phyloP scores from a whole-genome alignment of 2,797 vertebrate species.

The Geotrypetes seraphini region DNA sequence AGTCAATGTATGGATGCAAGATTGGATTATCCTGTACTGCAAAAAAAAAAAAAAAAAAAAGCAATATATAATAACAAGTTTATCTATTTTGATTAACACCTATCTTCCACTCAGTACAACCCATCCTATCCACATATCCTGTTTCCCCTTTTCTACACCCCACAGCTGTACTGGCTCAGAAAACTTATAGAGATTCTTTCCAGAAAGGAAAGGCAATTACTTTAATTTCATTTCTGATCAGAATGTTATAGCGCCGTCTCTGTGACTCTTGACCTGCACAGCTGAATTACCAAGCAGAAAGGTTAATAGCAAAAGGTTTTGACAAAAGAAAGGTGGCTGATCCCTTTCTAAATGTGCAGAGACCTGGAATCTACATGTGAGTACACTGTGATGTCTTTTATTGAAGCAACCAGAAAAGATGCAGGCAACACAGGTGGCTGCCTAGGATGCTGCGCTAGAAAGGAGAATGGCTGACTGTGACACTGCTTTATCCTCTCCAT shows the following conservation, averaged over 20 bases:
- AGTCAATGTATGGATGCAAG: no score
- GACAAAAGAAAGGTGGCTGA: neutral
- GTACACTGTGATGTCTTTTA: no score
- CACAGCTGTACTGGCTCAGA: slow-evolving; percentile 9
- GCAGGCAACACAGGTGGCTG: neutral
- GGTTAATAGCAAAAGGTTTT: neutral
- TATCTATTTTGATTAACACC: slow-evolving; percentile 22
- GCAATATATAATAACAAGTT: slow-evolving; percentile 7
- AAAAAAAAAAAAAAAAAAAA: no score
- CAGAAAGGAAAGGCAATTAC: slow-evolving; percentile 18
- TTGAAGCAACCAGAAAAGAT: neutral
- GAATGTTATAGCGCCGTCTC: neutral
- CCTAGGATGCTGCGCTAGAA: no score
- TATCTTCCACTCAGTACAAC: slow-evolving; percentile 2
- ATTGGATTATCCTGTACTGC: no score
- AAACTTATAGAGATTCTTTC: neutral
- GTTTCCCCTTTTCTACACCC: slow-evolving; percentile 26
- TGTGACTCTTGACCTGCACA: slow-evolving; percentile 1
- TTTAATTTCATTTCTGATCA: neutral
- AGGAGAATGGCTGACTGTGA: no score
- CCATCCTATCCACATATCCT: slow-evolving; percentile 28
- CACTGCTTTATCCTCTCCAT: no score
- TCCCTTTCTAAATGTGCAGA: no score
- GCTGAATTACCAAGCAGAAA: slow-evolving; percentile 9
- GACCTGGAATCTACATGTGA: no score